Base-by-base conservation (phyloP, 2,113 vertebrate genomes). In the human region DNA sequence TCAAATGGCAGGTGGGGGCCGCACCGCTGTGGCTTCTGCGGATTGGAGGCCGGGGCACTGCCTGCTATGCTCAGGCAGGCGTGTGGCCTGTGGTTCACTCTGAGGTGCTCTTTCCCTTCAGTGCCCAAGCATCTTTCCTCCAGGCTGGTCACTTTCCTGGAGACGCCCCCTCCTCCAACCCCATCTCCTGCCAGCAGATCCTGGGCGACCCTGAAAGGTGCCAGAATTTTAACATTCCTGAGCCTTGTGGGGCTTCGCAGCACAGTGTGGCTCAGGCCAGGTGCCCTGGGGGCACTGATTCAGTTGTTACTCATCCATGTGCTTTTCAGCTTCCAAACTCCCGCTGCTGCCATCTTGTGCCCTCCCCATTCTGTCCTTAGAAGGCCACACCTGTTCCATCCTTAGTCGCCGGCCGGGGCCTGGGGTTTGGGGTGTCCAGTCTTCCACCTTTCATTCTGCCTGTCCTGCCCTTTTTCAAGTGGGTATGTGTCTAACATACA, bases 291-390 rank as follows among this genome's bases (percentile, higher is more conserved):
- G 0, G 1, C 52, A 25, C 68, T 5, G 11, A 7, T 35, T 23
- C 38, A 6, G 35, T 14, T n/a, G 12, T 16, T 18, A 8, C 55
- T 2, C 1, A 0, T 79, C 25, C 10, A 0, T 35, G 61, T n/a
- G 52, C 35, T 18, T 55, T 32, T 12, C 18, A 3, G n/a, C n/a
- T 40, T 18, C 61, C 35, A 4, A 45, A 27, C 8, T 7, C 70
- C 48, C 6, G 6, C 8, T 1, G 0, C 10, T 8, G 18, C 59
- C 0, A 2, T 6, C 40, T 17, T 8, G 17, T 5, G 22, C 32
- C 17, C 72, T 10, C 17, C 13, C 4, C 83, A 87, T 30, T 1
- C 20, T 3, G 23, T 27, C 52, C 68, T 27, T 18, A 0, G 1
- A 45, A 6, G 4, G 0, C 32, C 13, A 2, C 7, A 8, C 30